phyloP scores from a whole-genome alignment of 2,797 vertebrate species.

The Cossypha polioptera region DNA sequence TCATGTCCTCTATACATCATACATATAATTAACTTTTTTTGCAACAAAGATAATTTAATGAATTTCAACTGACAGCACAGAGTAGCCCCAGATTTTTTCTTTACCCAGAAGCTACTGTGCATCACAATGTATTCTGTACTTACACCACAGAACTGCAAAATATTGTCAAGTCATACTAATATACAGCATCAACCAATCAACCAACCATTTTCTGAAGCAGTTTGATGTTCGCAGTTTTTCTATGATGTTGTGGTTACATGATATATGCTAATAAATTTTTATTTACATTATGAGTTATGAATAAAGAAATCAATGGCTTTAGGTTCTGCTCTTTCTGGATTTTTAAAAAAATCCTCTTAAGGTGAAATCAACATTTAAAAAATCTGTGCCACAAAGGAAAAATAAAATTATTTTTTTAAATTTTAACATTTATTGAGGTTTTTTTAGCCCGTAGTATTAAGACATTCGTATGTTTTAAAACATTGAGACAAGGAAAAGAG shows the following conservation, averaged over 20 bases:
- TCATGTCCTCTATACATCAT: not conserved
- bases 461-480: not conserved
- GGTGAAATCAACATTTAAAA: not conserved
- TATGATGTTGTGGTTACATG: not conserved
- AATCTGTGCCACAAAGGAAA: not conserved
- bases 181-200: not conserved
- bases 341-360: not conserved
- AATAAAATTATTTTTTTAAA: not conserved
- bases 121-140: not conserved
- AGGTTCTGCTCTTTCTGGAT: not conserved
- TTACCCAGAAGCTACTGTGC: not conserved
- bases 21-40: not conserved
- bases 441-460: not conserved
- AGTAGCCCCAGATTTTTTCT: not conserved
- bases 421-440: not conserved
- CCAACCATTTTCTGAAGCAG: not conserved
- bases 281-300: not conserved
- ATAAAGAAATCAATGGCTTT: not conserved
- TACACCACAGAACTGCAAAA: not conserved
- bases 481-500: not conserved
- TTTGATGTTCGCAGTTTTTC: not conserved
- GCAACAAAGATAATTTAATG: not conserved
- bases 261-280: not conserved
- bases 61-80: not conserved
- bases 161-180: not conserved